Evolutionary conservation across 2,113 vertebrate genomes (phyloP), one percentile per base, ranked within the genome.

Genomic region (Hipposideros armiger): DNA sequence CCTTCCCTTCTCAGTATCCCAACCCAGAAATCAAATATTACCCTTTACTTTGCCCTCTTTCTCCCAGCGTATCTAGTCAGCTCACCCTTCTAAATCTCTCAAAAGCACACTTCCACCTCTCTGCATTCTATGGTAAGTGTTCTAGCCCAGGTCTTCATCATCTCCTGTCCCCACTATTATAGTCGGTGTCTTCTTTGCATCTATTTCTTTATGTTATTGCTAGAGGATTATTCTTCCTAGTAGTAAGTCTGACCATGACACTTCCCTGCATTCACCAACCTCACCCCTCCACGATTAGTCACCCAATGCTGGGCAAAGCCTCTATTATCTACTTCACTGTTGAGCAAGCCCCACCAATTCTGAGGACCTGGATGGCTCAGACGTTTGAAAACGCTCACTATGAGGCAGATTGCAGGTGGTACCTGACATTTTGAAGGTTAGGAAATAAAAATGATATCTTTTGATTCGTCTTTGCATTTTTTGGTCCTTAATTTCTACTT

Each of bases 391-490:
- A 58, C 36, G n/a, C 24, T 83, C 5, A 30, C 22, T 22, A 2
- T 28, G 58, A 52, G 15, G 69, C 60, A 62, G 81, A 87, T 40
- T 80, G 42, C 72, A 74, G 26, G n/a, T 47, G n/a, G 26, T 62
- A 50, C 32, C 30, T 77, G 73, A 50, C 17, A 56, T 74, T 76
- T 74, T 28, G 52, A 85, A 11, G 54, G 10, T 58, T 77, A 45
- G 45, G 56, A 26, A 90, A 52, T 69, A 47, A 85, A 77, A 74
- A 67, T 58, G 32, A 17, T 73, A 45, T 19, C 14, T 66, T 42
- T 94, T 87, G 58, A 60, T 87, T 69, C 60, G 77, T 72, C 42
- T 81, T 92, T 90, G 62, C 62, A 40, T 76, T 1, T 60, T 81
- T 88, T 64, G 26, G 47, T 36, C 20, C 17, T 90, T 60, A 45